phyloP scores from a whole-genome alignment of 2,113 vertebrate genomes.

The Syrmaticus mikado region DNA sequence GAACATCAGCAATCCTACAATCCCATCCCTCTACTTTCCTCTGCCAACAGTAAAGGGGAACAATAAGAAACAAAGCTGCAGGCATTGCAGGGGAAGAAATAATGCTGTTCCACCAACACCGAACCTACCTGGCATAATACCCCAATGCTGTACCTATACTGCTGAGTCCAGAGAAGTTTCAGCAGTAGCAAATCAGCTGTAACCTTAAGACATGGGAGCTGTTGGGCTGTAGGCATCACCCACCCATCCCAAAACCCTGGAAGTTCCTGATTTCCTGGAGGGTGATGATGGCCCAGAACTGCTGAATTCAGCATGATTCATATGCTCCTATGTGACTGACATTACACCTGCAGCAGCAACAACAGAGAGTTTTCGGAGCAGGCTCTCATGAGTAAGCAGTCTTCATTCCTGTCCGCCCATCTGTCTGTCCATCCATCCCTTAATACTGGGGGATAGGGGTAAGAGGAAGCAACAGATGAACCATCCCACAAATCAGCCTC shows the following conservation, averaged over 20 bases:
- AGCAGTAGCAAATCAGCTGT: background rate
- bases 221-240: background rate
- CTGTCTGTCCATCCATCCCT: background rate
- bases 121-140: background rate
- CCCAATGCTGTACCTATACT: background rate
- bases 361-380: fast-evolving
- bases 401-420: no score
- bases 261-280: background rate
- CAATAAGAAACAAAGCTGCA: background rate
- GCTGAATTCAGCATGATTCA: background rate
- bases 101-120: background rate
- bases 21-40: background rate
- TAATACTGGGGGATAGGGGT: background rate
- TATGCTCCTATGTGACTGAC: fast-evolving
- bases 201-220: background rate
- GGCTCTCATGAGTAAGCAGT: background rate
- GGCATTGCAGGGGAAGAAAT: background rate
- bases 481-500: background rate
- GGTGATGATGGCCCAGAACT: background rate
- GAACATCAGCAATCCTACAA: background rate
- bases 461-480: background rate
- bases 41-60: background rate
- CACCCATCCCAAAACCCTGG: background rate
- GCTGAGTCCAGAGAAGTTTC: fast-evolving
- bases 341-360: fast-evolving